Conservation (phyloP, 2,888 invertebrate species). For the Platynereis dumerilii region DNA sequence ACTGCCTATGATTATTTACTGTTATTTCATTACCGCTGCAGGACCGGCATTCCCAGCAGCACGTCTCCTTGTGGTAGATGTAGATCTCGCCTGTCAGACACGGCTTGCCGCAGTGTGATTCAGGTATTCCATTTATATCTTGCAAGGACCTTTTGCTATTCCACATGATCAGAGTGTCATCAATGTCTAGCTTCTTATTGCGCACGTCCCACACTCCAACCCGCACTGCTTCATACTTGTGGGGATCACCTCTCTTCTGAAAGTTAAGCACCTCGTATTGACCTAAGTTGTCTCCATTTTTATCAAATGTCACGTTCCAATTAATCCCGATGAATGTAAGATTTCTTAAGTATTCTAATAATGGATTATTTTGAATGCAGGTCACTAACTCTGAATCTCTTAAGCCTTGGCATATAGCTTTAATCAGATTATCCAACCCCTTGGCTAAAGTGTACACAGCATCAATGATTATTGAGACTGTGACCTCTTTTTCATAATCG, state of each 20-base stretch:
- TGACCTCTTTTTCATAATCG: background rate
- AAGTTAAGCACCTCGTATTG: conserved; percentile 48
- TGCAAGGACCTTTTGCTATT: background rate
- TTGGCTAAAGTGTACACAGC: conserved; percentile 21
- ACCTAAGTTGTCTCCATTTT: conserved; percentile 47
- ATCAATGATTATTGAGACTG: background rate
- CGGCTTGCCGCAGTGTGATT: conserved; percentile 33
- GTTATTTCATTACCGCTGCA: conserved; percentile 50
- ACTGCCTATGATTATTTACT: conserved; percentile 43
- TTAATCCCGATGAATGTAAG: conserved; percentile 42
- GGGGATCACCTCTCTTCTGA: conserved; percentile 22
- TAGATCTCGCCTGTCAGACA: conserved; percentile 45
- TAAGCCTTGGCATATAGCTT: conserved; percentile 34
- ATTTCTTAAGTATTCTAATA: conserved; percentile 41
- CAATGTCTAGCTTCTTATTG: conserved; percentile 38
- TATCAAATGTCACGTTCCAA: conserved; percentile 48
- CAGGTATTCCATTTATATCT: conserved; percentile 13
- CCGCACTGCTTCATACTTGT: conserved; percentile 19
- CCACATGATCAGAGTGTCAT: conserved; percentile 31
- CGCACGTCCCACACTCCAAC: conserved; percentile 48
- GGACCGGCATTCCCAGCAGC: conserved; percentile 52
- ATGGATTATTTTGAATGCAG: conserved; percentile 40
- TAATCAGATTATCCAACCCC: conserved; percentile 41
- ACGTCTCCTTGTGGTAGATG: conserved; percentile 47
- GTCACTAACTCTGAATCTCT: conserved; percentile 16